Base-by-base conservation (phyloP, 2,797 vertebrate genomes). In the Synaphobranchus kaupii region DNA sequence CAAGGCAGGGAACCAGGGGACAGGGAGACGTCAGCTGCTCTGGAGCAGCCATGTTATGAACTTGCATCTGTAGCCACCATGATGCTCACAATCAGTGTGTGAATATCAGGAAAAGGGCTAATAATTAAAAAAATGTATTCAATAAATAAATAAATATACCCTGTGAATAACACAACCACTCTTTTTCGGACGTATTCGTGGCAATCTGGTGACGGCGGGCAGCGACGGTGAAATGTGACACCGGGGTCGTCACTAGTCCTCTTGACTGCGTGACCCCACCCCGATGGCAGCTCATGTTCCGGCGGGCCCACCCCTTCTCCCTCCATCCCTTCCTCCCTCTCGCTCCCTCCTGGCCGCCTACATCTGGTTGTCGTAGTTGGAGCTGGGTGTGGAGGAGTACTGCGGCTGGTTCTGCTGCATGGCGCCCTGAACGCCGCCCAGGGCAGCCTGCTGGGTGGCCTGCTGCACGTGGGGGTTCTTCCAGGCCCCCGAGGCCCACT, bases 401-500 rank as follows among this genome's bases (percentile, higher is more conserved):
- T 97, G 97, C 0, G 95, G 95, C 89, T 96, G 94, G 0, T 95
- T 95, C 20, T 92, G 91, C 87, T 96, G 95, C 97, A 97, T 94
- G 88, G 96, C 96, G 1, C 97, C 98, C 6, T 97, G 89, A 0
- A 97, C 97, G 0, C 97, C 98, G 9, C 97, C 97, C 92, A 98
- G 94, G 10, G 97, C 98, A 0, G 97, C 98, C 17, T 96, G 97
- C 94, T 98, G 97, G 0, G 97, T 97, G 0, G 97, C 98, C 86
- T 97, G 96, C 92, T 99, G 98, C 12, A 99, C 97, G 0, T 98
- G 97, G 0, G 98, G 98, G 89, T 98, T 99, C 94, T 99, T 99
- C 98, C 98, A 99, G 0, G 98, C 97, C 0, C 98, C 98, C 0
- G 98, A 98, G 90, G 97, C 89, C 98, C 98, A 99, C 90, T 99